Conservation (phyloP, 2,888 invertebrate genomes). For the Temnothorax ravouxi region DNA sequence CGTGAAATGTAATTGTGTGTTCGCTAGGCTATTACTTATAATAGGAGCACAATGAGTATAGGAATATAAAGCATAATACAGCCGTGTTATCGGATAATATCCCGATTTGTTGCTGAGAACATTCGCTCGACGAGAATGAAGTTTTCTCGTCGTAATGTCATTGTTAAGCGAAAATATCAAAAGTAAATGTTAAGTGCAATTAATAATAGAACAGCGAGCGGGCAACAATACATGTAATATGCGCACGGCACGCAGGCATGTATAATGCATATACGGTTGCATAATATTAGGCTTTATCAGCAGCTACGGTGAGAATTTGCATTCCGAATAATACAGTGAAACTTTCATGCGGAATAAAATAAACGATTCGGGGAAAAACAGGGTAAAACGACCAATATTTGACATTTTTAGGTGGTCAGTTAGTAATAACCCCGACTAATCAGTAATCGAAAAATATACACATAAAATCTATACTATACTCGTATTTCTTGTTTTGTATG, state of each 20-base stretch:
- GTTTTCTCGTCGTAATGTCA: constrained; percentile 39
- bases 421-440: not conserved
- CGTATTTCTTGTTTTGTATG: not conserved
- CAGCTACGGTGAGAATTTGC: constrained; percentile 15
- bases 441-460: not conserved
- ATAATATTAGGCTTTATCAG: constrained; percentile 40
- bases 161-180: constrained; percentile 18
- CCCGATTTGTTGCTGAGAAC: constrained; percentile 32
- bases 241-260: not conserved
- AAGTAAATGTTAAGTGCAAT: constrained; percentile 24
- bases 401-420: not conserved
- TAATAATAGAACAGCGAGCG: constrained; percentile 34
- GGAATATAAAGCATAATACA: constrained; percentile 30
- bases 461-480: not conserved
- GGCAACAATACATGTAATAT: not conserved
- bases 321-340: constrained; percentile 26
- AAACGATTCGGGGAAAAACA: constrained; percentile 1
- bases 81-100: constrained; percentile 41
- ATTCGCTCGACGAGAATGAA: constrained; percentile 16
- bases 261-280: constrained; percentile 26
- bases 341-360: not conserved
- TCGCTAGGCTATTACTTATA: constrained; percentile 52
- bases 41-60: constrained; percentile 37
- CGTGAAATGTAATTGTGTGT: constrained; percentile 56
- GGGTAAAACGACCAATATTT: not conserved